These are phyloP conservation scores for Zygogramma bicolorata DNA, from an alignment of 2,888 invertebrate species.

Conservation along the genomic window DNA sequence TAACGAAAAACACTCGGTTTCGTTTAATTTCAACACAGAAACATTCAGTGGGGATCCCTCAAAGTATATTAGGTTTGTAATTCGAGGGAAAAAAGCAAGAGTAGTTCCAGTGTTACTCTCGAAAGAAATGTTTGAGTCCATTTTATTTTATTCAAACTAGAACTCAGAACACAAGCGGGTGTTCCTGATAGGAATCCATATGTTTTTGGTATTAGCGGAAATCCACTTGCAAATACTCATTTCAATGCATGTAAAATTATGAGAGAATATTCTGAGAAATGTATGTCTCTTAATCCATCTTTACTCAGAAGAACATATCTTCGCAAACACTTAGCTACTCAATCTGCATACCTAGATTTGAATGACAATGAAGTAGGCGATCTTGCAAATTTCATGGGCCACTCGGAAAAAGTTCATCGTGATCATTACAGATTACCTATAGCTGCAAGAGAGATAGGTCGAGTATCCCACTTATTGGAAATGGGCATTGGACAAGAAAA, in stretches of 20 bases:
- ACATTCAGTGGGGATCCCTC: background rate
- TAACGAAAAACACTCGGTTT: background rate
- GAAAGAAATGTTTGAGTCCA: conserved; percentile 8
- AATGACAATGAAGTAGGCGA: conserved; percentile 28
- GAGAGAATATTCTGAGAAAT: conserved; percentile 44
- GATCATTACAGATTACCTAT: conserved; percentile 31
- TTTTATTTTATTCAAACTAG: conserved; percentile 17
- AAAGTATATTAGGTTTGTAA: conserved; percentile 21
- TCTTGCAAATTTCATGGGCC: conserved; percentile 38
- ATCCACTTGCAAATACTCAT: conserved; percentile 24
- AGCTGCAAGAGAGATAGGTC: conserved; percentile 12
- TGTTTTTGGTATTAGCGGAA: conserved; percentile 26
- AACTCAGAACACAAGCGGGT: conserved; percentile 18
- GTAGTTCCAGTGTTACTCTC: conserved; percentile 25
- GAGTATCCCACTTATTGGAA: conserved; percentile 24
- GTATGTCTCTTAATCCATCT: conserved; percentile 46
- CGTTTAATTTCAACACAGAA: background rate
- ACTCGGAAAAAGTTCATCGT: conserved; percentile 37
- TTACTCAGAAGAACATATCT: conserved; percentile 45
- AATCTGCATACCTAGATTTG: conserved; percentile 33
- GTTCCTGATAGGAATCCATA: conserved; percentile 29
- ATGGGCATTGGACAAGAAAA: background rate
- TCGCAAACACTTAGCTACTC: conserved; percentile 52
- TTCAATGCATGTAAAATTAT: conserved; percentile 49
- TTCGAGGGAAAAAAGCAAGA: conserved; percentile 29